Base-by-base conservation (phyloP, 1,140 invertebrate species). In the Branchinecta lindahli region DNA sequence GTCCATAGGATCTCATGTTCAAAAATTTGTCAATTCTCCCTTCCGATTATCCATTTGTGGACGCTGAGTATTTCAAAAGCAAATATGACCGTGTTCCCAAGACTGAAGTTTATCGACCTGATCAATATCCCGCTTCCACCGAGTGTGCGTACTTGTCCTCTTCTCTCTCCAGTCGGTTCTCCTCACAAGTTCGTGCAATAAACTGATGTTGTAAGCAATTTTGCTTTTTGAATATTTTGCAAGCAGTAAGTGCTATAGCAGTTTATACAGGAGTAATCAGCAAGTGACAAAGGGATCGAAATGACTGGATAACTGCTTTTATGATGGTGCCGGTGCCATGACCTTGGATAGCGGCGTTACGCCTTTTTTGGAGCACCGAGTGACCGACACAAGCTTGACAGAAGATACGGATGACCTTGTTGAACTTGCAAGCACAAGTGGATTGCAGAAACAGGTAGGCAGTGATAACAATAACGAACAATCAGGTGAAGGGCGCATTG, bases 121-220 rank as follows among this genome's bases (percentile, higher is more conserved):
- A 61, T 61, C 52, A 61, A 61, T 61, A 61, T 61, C 18, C 18
- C 52, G 52, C 18, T 20, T 61, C 52, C 52, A 20, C 12, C 52
- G 52, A 61, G 52, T 61, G 12, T 61, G 52, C 52, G 52, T 61
- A 20, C 12, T 61, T 20, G 12, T 3, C 1, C 12, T 61, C 52
- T 61, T 61, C 12, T 61, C 2, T 61, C 52, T 61, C 52, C 12
- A 12, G 12, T 61, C 52, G 12, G 52, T 61, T 61, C 52, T 61
- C 52, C 52, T 61, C 18, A 61, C 52, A 61, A 61, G 52, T 61
- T 61, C 52, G 18, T 61, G 52, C 52, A 61, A 3, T 61, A 61
- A 61, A 61, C 52, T 61, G 52, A 61, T 61, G 52, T 61, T 61
- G 52, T 61, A 61, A 61, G 52, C 52, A 61, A 61, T 15, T 61